Conservation (phyloP, 2,888 invertebrate species). For the Cancer borealis region DNA sequence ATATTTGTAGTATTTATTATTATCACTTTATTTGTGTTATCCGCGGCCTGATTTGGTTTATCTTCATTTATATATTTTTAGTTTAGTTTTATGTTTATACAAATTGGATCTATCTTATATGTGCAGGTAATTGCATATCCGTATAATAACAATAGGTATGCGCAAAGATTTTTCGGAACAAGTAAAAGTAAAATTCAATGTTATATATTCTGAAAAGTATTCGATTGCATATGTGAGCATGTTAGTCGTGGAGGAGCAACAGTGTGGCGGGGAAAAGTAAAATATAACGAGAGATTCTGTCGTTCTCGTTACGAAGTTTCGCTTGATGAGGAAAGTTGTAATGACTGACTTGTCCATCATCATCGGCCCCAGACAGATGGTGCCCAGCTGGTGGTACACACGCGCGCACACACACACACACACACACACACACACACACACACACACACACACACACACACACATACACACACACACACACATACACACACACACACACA, state of each 20-base stretch:
- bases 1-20: no score
- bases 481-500: neutral
- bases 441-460: conserved; percentile 20
- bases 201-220: no score
- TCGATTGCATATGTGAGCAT: neutral
- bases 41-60: no score
- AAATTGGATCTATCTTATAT: neutral
- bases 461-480: neutral
- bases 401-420: neutral
- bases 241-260: neutral
- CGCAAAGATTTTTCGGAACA: no score
- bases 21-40: no score
- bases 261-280: neutral
- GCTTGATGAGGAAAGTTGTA: conserved; percentile 23
- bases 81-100: no score
- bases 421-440: conserved; percentile 43
- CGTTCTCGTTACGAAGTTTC: neutral
- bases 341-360: conserved; percentile 12
- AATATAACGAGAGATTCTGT: conserved; percentile 8
- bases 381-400: neutral
- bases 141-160: no score
- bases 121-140: neutral
- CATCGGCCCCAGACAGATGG: conserved; percentile 20
- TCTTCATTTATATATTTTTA: no score
- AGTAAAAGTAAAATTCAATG: no score